A percentile compares a stretch with the other conserved stretches of the same genome.
Evolutionary conservation across 2,113 vertebrate species (phyloP).

Genomic region (Ibidorhyncha struthersii): DNA sequence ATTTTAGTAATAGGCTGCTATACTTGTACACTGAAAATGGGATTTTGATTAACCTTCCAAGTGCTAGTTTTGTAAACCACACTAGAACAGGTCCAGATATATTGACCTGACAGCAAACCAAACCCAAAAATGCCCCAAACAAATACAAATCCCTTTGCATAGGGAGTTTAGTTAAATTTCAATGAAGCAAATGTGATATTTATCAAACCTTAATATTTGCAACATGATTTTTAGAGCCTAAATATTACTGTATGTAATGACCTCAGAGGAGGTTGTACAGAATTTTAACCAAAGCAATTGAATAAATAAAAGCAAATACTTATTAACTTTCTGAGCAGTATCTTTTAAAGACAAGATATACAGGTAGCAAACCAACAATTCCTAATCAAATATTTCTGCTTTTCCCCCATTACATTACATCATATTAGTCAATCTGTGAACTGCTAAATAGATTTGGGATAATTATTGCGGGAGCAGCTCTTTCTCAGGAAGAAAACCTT

Average conservation of each 20-base stretch:
- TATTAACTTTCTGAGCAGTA: background rate
- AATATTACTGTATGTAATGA: background rate
- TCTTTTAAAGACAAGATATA: background rate
- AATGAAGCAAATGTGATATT: background rate
- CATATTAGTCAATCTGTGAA: background rate
- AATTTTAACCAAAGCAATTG: background rate
- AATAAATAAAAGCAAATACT: background rate
- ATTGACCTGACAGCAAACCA: background rate
- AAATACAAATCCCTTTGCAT: background rate
- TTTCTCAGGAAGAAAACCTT: conserved; percentile 36
- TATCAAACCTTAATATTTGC: background rate
- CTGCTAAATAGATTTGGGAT: conserved; percentile 49
- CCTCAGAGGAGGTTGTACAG: background rate
- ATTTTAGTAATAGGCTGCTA: background rate
- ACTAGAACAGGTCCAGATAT: background rate
- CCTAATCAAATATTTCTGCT: background rate
- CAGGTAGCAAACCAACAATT: background rate
- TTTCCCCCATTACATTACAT: background rate
- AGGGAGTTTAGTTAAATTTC: background rate
- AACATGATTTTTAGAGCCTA: background rate
- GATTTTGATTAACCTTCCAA: background rate
- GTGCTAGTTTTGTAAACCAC: background rate
- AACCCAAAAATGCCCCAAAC: background rate
- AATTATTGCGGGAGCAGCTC: conserved; percentile 15
- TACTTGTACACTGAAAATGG: background rate